Evolutionary conservation across 2,113 vertebrate genomes (phyloP), one percentile per base, ranked within the genome.

Genomic region (Dipodomys ordii): DNA sequence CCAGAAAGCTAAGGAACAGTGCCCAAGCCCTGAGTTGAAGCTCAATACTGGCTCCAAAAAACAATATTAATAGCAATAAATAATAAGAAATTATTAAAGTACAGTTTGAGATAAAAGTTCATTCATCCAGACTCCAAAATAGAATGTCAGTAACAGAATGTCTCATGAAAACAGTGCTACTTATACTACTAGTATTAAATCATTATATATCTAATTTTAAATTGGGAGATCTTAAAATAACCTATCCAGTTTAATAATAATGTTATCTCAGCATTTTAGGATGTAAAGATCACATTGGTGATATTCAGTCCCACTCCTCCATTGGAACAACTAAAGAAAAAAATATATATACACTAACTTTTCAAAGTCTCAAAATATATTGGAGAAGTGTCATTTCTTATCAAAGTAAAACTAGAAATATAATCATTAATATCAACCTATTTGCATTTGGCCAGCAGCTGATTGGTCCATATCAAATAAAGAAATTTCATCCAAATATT

Each of bases 61-160:
- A 57, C 53, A 57, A 57, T 57, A 57, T 4, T 57, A 57, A 49
- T 57, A 57, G 15, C 15, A 57, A 57, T 53, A 53, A 13, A 39
- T 57, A 57, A 57, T 57, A 57, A 60, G 53, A 3, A 79, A 60
- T 49, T 85, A 13, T 83, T 92, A 90, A 88, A 84, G 65, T 25
- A 90, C 23, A 78, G 22, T 67, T 71, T 10, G 4, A 4, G 18
- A 57, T 44, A 69, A n/a, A 35, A 7, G 82, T 92, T 86, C 35
- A 74, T 91, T 95, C 53, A 88, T 82, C 89, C 35, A 77, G 35
- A 81, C 86, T 91, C 53, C 90, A 65, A 95, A 92, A 87, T 79
- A 78, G 11, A 74, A 62, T 88, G 30, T 67, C 60, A 78, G 0
- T 77, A 64, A 11, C 77, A 13, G 62, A 73, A 85, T 83, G 18